phyloP scores from a whole-genome alignment of 2,797 vertebrate genomes.

The Melanotaenia trifasciata region DNA sequence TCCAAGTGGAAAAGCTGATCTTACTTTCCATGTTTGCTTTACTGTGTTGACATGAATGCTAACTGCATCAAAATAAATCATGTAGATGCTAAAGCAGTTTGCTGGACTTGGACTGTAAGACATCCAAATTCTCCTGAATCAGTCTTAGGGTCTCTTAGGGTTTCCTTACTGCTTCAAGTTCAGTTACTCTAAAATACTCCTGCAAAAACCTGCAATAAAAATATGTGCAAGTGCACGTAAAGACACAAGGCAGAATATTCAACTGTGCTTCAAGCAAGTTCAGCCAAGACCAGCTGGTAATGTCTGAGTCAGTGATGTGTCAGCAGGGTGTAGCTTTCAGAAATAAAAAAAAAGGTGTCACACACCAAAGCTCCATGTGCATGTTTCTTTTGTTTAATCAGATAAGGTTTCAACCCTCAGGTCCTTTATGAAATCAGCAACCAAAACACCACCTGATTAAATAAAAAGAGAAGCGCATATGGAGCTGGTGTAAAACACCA shows the following conservation, averaged over 20 bases:
- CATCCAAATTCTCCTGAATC: no score
- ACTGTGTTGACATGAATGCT: conserved; percentile 14
- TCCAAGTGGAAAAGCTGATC: conserved; percentile 18
- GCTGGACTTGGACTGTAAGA: not conserved
- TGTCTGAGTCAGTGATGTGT: not conserved
- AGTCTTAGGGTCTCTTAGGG: no score
- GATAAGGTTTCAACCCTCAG: not conserved
- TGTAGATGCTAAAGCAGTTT: not conserved
- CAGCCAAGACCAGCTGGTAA: not conserved
- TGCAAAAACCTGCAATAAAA: conserved; percentile 10
- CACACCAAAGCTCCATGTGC: not conserved
- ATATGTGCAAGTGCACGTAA: not conserved
- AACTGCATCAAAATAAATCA: conserved; percentile 6
- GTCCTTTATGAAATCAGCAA: not conserved
- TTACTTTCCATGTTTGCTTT: conserved; percentile 1
- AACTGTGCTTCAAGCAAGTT: not conserved
- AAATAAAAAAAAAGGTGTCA: no score
- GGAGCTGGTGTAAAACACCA: no score
- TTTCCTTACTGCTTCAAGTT: no score
- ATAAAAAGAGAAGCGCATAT: not conserved
- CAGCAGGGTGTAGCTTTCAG: not conserved
- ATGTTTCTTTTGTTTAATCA: not conserved
- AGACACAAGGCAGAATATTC: not conserved
- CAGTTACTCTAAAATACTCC: conserved; percentile 19
- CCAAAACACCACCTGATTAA: not conserved